phyloP scores from a whole-genome alignment of 2,113 vertebrate species.

The Ellobius talpinus region DNA sequence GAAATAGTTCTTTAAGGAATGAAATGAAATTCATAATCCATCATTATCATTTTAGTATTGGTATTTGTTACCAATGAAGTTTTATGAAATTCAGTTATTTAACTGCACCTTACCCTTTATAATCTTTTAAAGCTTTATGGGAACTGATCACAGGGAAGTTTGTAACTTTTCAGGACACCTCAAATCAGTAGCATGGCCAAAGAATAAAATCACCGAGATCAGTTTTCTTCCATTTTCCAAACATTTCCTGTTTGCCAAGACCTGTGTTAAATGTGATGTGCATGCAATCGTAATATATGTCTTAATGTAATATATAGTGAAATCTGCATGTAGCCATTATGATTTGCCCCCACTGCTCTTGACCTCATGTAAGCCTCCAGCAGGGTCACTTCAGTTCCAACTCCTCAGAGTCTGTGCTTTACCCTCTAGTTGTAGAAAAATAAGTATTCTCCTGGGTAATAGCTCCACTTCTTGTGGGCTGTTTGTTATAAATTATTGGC shows the following conservation, averaged over 20 bases:
- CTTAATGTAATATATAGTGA: not conserved
- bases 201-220: not conserved
- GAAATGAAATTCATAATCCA: conserved; percentile 10
- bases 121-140: not conserved
- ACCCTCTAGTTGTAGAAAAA: not conserved
- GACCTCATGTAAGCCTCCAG: not conserved
- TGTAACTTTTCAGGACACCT: not conserved
- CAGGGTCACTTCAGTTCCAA: not conserved
- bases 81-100: conserved; percentile 17
- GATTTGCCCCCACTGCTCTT: not conserved
- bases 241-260: not conserved
- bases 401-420: not conserved
- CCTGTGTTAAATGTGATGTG: not conserved
- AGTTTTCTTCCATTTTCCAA: not conserved
- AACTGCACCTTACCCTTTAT: conserved; percentile 10
- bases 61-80: conserved; percentile 29
- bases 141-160: conserved; percentile 17
- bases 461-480: not conserved
- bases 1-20: not conserved
- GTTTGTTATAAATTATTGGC: not conserved
- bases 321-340: not conserved
- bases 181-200: not conserved
- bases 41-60: conserved; percentile 23
- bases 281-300: not conserved
- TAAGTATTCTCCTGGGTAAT: not conserved